Percentiles rank a stretch among this genome's conserved stretches.
Evolutionary conservation across 2,888 invertebrate genomes (phyloP).

Genomic region (Siphlonurus alternatus): DNA sequence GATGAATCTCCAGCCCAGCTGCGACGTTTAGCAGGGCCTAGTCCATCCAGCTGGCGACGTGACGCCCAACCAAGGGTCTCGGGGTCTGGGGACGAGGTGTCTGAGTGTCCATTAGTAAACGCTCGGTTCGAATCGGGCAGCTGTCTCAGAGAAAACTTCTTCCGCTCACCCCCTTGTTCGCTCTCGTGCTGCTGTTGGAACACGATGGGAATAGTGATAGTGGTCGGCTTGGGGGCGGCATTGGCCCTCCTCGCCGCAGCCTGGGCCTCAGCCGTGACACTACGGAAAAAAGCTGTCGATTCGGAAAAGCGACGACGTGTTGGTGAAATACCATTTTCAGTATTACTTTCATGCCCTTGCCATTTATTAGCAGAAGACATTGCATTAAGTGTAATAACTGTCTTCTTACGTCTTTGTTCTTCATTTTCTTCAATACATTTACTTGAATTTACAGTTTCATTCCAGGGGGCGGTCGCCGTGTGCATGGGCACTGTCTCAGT

Average conservation of each 20-base stretch:
- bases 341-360: too few species aligned
- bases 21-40: neutral
- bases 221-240: neutral
- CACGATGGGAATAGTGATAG: neutral
- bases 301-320: neutral
- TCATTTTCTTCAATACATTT: neutral
- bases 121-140: neutral
- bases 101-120: neutral
- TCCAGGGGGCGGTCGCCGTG: conserved; percentile 7
- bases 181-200: neutral
- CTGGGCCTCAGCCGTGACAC: neutral
- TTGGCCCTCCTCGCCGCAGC: neutral
- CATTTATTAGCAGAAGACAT: neutral
- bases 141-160: neutral
- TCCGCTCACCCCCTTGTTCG: neutral
- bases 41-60: neutral
- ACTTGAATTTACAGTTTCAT: neutral
- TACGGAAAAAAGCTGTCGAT: neutral
- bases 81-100: neutral
- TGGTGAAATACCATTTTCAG: neutral
- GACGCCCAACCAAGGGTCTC: neutral
- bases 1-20: neutral
- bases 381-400: conserved; percentile 10
- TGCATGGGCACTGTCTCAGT: conserved; percentile 41
- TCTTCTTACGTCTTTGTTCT: conserved; percentile 6